Conservation (phyloP, 2,888 invertebrate genomes). For the Scaptomyza reducta region DNA sequence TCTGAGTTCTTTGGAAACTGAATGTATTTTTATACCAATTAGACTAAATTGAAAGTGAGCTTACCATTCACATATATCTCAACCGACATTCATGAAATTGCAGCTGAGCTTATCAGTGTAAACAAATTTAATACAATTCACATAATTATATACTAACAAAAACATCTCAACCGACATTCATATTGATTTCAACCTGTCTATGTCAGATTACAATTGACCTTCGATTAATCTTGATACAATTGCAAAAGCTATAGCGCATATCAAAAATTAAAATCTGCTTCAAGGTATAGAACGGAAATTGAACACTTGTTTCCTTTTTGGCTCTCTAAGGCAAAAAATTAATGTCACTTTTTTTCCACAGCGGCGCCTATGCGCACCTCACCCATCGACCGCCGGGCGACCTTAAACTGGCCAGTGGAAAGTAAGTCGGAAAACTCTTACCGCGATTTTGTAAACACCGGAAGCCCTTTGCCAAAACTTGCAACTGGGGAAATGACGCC, state of each 20-base stretch:
- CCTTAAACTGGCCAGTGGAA: slow-evolving; percentile 40
- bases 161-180: too few relatives aligned
- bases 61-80: too few relatives aligned
- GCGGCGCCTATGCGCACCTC: slow-evolving; percentile 52
- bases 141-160: too few relatives aligned
- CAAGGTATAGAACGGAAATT: slow-evolving; percentile 64
- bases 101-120: too few relatives aligned
- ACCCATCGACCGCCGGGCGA: slow-evolving; percentile 17
- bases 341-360: slow-evolving; percentile 36
- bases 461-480: slow-evolving; percentile 65
- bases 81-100: too few relatives aligned
- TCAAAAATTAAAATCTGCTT: slow-evolving; percentile 64
- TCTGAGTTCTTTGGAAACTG: too few relatives aligned
- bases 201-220: slow-evolving; percentile 28
- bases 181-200: neutral
- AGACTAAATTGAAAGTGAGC: too few relatives aligned
- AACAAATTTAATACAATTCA: too few relatives aligned
- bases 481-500: slow-evolving; percentile 51
- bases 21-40: too few relatives aligned
- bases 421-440: slow-evolving; percentile 17
- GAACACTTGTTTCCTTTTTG: slow-evolving; percentile 32
- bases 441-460: slow-evolving; percentile 40
- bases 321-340: slow-evolving; percentile 35
- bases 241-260: slow-evolving; percentile 23
- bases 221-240: slow-evolving; percentile 32